These are phyloP conservation scores for Sphecodes monilicornis DNA, from an alignment of 2,888 invertebrate species.

Conservation along the genomic window DNA sequence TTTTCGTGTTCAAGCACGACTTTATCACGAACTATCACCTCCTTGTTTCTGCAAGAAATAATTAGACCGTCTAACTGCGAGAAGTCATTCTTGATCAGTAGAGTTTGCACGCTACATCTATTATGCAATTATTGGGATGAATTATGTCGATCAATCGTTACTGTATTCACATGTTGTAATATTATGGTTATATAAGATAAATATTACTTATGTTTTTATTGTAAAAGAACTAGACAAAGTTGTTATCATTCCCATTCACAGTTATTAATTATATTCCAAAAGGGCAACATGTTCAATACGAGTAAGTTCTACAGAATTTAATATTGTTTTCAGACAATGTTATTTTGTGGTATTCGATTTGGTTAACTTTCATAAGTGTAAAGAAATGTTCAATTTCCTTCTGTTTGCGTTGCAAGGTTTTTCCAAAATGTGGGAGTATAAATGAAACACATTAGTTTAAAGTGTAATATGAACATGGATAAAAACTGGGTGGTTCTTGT, in stretches of 20 bases:
- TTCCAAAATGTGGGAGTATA: no score
- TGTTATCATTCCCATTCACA: not conserved
- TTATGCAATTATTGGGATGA: not conserved
- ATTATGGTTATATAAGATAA: not conserved
- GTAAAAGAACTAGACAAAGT: not conserved
- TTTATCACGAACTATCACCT: conserved; percentile 19
- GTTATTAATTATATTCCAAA: not conserved
- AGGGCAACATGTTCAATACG: not conserved
- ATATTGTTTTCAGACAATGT: no score
- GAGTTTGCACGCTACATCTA: not conserved
- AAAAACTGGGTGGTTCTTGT: no score
- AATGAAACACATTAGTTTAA: no score
- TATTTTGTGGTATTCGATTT: no score
- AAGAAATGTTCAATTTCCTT: no score
- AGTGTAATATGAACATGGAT: no score
- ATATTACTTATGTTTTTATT: not conserved
- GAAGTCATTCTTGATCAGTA: not conserved
- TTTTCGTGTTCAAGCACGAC: not conserved
- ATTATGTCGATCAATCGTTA: no score
- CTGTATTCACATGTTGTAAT: not conserved
- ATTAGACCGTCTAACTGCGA: not conserved
- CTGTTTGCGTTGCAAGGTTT: no score
- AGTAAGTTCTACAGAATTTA: not conserved
- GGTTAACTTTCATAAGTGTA: no score
- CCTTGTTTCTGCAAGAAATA: not conserved